A percentile compares a stretch with the other conserved stretches of the same genome.
Evolutionary conservation across 2,888 invertebrate genomes (phyloP).

Genomic region (Dryocosmus kuriphilus): DNA sequence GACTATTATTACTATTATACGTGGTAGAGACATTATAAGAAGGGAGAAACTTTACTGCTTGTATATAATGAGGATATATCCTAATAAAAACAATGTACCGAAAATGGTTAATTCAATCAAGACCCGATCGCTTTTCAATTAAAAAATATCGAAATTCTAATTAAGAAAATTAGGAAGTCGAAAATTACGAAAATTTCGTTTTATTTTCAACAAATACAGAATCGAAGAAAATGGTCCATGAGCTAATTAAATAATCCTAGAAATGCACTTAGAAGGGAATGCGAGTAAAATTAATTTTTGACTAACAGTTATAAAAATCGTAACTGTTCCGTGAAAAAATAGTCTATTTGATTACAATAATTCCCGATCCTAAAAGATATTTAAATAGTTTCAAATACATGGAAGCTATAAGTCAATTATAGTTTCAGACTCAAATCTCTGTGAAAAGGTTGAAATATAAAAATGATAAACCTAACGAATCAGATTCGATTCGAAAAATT

Average conservation of each 20-base stretch:
- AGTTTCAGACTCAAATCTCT: slow-evolving; percentile 34
- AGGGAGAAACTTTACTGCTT: slow-evolving; percentile 69
- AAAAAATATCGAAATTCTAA: slow-evolving; percentile 34
- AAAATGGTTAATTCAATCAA: slow-evolving; percentile 44
- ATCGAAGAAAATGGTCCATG: background rate
- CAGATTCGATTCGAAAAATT: background rate
- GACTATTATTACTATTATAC: slow-evolving; percentile 16
- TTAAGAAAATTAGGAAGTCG: slow-evolving; percentile 21
- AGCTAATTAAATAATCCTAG: background rate
- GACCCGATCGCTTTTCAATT: slow-evolving; percentile 18
- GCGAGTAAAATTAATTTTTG: background rate
- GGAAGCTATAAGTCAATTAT: background rate
- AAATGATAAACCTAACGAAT: background rate
- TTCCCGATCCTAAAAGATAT: background rate
- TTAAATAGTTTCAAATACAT: background rate
- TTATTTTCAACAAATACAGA: background rate
- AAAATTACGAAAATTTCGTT: slow-evolving; percentile 26
- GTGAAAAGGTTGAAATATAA: background rate
- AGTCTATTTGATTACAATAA: background rate
- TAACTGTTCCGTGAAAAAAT: background rate
- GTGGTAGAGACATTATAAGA: slow-evolving; percentile 47
- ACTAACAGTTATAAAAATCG: background rate
- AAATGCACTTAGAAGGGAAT: background rate
- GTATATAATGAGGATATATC: slow-evolving; percentile 72
- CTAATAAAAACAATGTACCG: slow-evolving; percentile 72